phyloP scores from a whole-genome alignment of 2,113 vertebrate species.

The Halichoerus grypus region DNA sequence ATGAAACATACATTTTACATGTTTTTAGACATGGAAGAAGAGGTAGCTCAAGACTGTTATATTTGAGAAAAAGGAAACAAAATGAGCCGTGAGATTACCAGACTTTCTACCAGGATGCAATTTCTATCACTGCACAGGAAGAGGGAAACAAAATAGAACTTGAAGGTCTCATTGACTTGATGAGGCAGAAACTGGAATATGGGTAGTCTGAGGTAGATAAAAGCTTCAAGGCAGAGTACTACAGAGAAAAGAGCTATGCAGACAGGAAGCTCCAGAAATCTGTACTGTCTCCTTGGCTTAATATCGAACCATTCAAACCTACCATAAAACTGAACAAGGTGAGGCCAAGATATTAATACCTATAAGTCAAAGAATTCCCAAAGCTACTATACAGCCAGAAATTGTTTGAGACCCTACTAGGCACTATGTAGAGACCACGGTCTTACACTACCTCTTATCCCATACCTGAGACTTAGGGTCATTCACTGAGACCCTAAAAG shows the following conservation, averaged over 20 bases:
- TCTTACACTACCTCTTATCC: background rate
- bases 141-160: background rate
- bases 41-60: background rate
- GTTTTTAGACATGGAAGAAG: background rate
- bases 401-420: background rate
- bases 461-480: background rate
- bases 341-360: background rate
- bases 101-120: background rate
- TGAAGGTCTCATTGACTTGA: background rate
- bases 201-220: background rate
- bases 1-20: background rate
- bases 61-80: constrained; percentile 23
- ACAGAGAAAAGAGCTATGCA: background rate
- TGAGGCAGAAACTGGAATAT: background rate
- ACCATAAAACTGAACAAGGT: background rate
- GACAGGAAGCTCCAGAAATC: background rate
- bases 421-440: background rate
- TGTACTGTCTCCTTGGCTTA: background rate
- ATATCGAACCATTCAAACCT: background rate
- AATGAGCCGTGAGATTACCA: background rate
- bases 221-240: background rate
- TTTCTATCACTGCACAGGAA: background rate
- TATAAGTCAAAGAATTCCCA: background rate
- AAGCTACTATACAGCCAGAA: background rate
- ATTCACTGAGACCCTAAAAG: background rate